Conservation (phyloP, 2,888 invertebrate species). For the Danaus chrysippus region DNA sequence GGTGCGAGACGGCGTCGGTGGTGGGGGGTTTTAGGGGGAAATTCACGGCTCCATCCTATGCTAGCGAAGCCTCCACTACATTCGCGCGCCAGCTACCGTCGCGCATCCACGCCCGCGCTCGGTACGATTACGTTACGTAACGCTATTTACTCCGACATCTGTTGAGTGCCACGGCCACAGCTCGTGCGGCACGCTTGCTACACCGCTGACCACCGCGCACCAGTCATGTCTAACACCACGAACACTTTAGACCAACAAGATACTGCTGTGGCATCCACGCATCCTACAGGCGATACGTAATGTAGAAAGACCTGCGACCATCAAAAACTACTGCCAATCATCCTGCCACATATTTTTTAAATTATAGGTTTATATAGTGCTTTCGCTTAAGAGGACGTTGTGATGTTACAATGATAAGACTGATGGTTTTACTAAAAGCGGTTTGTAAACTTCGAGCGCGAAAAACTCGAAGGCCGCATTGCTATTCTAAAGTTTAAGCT, state of each 20-base stretch:
- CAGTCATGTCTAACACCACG: conserved; percentile 52
- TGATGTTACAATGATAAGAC: conserved; percentile 44
- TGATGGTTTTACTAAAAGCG: conserved; percentile 36
- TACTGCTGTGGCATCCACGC: conserved; percentile 48
- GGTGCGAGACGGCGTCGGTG: conserved; percentile 33
- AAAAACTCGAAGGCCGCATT: conserved; percentile 37
- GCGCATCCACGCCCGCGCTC: conserved; percentile 57
- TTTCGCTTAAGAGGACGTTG: conserved; percentile 48
- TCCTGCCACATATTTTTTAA: conserved; percentile 42
- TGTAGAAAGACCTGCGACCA: conserved; percentile 44
- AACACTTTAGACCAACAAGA: conserved; percentile 42
- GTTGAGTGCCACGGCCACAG: conserved; percentile 61
- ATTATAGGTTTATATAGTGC: conserved; percentile 46
- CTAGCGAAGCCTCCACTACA: conserved; percentile 53
- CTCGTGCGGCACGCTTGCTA: conserved; percentile 67
- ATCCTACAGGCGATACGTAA: conserved; percentile 53
- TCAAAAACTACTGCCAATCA: conserved; percentile 50
- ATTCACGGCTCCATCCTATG: conserved; percentile 40
- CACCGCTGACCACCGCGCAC: conserved; percentile 65
- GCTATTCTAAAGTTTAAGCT: conserved; percentile 47
- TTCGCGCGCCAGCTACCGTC: conserved; percentile 64
- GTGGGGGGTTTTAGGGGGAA: conserved; percentile 31
- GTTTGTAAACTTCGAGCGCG: conserved; percentile 16
- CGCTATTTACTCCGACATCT: conserved; percentile 62
- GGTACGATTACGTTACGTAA: conserved; percentile 66